phyloP scores from a whole-genome alignment of 2,797 vertebrate species.

The Macropus fuliginosus region DNA sequence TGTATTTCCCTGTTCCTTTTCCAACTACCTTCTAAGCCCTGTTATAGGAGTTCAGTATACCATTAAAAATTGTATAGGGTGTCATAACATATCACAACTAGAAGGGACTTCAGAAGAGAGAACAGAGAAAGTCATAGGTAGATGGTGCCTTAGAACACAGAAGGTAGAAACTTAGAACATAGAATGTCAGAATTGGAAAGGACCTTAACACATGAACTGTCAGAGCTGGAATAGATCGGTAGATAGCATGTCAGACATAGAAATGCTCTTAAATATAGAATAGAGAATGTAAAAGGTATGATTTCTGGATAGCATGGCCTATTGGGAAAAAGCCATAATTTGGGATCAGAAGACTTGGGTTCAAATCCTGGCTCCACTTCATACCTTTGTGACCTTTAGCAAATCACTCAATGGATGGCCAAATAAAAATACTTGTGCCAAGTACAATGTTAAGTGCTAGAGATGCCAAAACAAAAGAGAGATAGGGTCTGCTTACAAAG shows the following conservation, averaged over 20 bases:
- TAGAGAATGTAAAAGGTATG: not conserved
- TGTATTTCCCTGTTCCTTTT: not conserved
- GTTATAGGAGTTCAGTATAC: not conserved
- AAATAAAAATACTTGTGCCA: not conserved
- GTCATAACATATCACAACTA: not conserved
- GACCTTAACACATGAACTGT: not conserved
- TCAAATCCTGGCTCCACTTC: not conserved
- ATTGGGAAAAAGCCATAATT: not conserved
- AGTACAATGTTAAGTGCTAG: not conserved
- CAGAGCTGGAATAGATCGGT: not conserved
- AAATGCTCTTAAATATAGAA: not conserved
- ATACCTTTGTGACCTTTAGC: not conserved
- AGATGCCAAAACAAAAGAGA: not conserved
- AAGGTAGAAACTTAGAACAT: not conserved
- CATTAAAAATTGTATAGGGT: not conserved
- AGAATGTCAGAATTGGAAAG: not conserved
- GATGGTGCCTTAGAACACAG: not conserved
- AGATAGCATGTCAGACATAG: not conserved
- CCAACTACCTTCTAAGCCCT: not conserved
- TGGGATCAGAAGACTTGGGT: not conserved
- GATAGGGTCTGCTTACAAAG: not conserved
- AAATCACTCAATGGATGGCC: not conserved
- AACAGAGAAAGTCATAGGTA: not conserved
- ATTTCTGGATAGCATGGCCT: not conserved
- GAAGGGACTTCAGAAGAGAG: not conserved